These are phyloP conservation scores for Elysia crispata DNA, from an alignment of 2,888 invertebrate species.

Conservation along the genomic window DNA sequence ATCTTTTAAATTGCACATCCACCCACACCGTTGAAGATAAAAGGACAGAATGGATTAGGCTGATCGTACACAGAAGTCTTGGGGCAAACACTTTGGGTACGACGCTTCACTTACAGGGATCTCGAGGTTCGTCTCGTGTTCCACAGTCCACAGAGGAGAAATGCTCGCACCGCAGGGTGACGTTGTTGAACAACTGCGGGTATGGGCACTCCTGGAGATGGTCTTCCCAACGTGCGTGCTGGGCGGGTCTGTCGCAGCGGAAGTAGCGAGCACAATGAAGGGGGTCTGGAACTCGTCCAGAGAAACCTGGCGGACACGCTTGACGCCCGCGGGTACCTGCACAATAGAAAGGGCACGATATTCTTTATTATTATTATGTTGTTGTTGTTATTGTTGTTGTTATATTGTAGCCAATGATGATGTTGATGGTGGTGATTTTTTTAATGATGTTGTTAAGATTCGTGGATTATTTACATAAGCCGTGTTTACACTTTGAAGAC, in stretches of 20 bases:
- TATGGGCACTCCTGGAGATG: constrained; percentile 48
- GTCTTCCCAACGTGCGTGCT: constrained; percentile 33
- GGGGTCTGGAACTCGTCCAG: constrained; percentile 12
- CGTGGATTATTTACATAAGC: too few species aligned
- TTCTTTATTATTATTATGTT: too few species aligned
- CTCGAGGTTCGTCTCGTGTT: constrained; percentile 55
- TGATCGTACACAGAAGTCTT: too few species aligned
- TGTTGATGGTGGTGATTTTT: too few species aligned
- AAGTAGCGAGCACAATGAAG: constrained; percentile 53
- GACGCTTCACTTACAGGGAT: constrained; percentile 58
- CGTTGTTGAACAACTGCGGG: constrained; percentile 47
- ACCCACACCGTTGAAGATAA: too few species aligned
- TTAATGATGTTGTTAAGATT: too few species aligned
- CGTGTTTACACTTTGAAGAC: too few species aligned
- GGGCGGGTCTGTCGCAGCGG: constrained; percentile 47
- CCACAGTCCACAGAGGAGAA: constrained; percentile 56
- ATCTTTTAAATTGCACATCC: too few species aligned
- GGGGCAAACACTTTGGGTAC: too few species aligned
- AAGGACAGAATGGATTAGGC: too few species aligned
- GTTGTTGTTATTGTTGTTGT: too few species aligned
- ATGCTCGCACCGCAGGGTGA: constrained; percentile 50
- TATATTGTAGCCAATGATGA: too few species aligned
- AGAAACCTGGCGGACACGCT: constrained; percentile 18
- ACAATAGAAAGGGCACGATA: not conserved
- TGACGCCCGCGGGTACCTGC: not conserved